These are phyloP conservation scores for Terebella lapidaria DNA, from an alignment of 2,888 invertebrate species.

Conservation along the genomic window DNA sequence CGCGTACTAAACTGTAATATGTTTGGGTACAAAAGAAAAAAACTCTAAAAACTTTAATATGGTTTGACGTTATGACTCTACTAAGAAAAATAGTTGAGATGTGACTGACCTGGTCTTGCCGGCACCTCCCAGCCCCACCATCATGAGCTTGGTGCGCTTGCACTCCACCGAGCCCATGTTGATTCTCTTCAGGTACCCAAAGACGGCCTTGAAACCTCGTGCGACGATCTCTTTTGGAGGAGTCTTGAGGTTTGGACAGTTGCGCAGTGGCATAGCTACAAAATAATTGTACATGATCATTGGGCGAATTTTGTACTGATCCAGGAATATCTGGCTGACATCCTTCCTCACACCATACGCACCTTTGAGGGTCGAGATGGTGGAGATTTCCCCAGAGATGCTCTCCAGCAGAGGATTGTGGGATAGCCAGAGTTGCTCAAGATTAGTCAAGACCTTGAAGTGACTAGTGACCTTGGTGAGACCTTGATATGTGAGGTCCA, in stretches of 20 bases:
- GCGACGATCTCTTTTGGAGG: slow-evolving; percentile 49
- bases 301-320: no score
- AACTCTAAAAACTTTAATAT: no score
- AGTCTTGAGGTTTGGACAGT: slow-evolving; percentile 43
- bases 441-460: slow-evolving; percentile 27
- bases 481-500: slow-evolving; percentile 33
- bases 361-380: no score
- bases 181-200: slow-evolving; percentile 46
- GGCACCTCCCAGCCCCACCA: slow-evolving; percentile 54
- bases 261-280: slow-evolving; percentile 31
- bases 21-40: no score
- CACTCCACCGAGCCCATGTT: slow-evolving; percentile 42
- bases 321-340: no score
- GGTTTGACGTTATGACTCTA: no score
- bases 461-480: slow-evolving; percentile 32
- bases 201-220: slow-evolving; percentile 40
- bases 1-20: no score
- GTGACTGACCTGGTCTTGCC: slow-evolving; percentile 52
- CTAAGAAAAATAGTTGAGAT: no score
- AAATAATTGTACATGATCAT: not conserved
- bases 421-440: slow-evolving; percentile 31
- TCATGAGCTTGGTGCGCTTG: slow-evolving; percentile 52
- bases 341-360: no score
- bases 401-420: slow-evolving; percentile 31
- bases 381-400: slow-evolving; percentile 10